phyloP scores from a whole-genome alignment of 2,113 vertebrate genomes.

The Procavia capensis region DNA sequence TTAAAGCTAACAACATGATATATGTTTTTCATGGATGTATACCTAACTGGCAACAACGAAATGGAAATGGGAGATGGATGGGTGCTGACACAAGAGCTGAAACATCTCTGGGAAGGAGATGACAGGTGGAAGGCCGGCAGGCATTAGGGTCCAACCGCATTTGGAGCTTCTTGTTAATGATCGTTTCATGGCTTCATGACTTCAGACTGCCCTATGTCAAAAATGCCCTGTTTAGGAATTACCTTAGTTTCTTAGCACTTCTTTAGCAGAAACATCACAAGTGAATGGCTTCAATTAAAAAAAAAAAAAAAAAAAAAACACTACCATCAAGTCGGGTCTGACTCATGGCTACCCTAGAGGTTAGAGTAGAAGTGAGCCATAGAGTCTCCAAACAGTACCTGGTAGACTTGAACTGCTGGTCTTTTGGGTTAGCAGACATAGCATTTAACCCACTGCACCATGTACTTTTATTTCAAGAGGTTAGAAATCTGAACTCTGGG shows the following conservation, averaged over 20 bases:
- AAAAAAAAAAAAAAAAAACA: no score
- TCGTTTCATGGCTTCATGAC: background rate
- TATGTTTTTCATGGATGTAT: background rate
- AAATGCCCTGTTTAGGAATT: background rate
- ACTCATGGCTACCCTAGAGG: no score
- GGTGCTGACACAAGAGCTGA: background rate
- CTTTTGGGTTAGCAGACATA: no score
- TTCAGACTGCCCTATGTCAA: background rate
- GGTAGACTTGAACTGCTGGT: no score
- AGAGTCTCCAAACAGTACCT: no score
- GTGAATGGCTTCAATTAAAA: no score
- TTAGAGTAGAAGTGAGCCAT: no score
- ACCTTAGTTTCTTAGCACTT: background rate
- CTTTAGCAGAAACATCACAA: no score
- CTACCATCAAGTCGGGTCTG: no score
- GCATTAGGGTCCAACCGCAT: rapidly evolving
- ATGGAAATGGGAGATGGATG: background rate
- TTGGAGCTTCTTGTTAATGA: background rate
- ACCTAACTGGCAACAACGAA: background rate
- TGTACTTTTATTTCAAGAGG: no score
- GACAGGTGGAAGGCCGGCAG: background rate
- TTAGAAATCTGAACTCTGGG: no score
- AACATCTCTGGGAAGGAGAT: background rate
- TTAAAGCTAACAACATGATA: background rate
- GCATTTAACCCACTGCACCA: no score